These are phyloP conservation scores for Hippasteria phrygiana DNA, from an alignment of 53 echinoderm and acorn worm genomes.

Conservation along the genomic window DNA sequence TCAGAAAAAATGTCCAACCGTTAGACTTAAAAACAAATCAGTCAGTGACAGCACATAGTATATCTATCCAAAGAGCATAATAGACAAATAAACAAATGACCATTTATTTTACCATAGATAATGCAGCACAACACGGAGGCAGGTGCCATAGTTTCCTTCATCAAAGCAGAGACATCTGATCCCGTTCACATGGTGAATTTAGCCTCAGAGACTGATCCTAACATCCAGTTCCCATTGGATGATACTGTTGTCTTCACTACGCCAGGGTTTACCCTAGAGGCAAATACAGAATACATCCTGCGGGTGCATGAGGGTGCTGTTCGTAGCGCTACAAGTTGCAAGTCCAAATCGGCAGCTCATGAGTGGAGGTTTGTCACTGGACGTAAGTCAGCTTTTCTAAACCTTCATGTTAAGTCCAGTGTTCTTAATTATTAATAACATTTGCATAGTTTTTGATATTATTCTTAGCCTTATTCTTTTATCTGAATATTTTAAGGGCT, in stretches of 20 bases:
- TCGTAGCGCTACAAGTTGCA: constrained; percentile 36
- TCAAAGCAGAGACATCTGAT: background rate
- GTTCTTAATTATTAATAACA: too few relatives aligned
- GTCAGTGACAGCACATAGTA: too few relatives aligned
- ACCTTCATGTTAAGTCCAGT: too few relatives aligned
- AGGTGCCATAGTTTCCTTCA: constrained; percentile 51
- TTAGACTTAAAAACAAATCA: too few relatives aligned
- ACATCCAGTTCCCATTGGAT: background rate
- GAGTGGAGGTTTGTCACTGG: constrained; percentile 31
- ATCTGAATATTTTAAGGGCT: too few relatives aligned
- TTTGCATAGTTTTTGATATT: too few relatives aligned
- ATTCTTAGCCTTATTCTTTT: too few relatives aligned
- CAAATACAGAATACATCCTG: constrained; percentile 33
- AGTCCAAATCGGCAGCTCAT: constrained; percentile 14
- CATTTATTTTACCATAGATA: constrained; percentile 15
- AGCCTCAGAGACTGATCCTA: background rate
- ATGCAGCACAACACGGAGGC: background rate
- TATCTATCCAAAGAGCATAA: too few relatives aligned
- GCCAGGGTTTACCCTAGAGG: constrained; percentile 31
- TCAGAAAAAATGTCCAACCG: too few relatives aligned
- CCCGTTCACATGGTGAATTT: constrained; percentile 50
- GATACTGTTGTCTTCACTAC: constrained; percentile 37
- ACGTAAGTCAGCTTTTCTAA: constrained; percentile 24
- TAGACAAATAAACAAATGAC: too few relatives aligned
- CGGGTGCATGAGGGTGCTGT: constrained; percentile 62